Evolutionary conservation across 1,140 invertebrate genomes (phyloP).

Genomic region (Vollenhovia emeryi): DNA sequence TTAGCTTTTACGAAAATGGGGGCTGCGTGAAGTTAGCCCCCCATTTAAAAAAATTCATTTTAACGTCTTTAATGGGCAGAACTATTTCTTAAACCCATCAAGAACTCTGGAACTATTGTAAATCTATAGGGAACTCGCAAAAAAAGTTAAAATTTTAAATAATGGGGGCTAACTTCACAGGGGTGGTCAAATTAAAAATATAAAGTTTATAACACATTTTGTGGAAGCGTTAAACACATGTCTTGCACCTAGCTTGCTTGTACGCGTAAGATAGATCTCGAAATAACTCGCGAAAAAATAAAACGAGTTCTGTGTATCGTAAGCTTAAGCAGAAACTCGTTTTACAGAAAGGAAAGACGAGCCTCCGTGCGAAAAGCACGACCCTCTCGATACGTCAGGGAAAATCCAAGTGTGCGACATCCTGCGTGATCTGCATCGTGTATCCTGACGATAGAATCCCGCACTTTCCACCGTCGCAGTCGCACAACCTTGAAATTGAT

Average conservation of each 20-base stretch:
- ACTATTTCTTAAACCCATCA: no score
- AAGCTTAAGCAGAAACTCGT: slow-evolving; percentile 16
- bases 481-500: not conserved
- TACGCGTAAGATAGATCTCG: not conserved
- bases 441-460: slow-evolving; percentile 2
- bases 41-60: no score
- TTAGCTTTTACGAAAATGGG: no score
- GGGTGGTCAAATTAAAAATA: no score
- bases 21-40: no score
- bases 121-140: no score
- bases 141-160: no score
- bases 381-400: slow-evolving; percentile 56
- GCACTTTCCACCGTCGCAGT: not conserved
- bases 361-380: slow-evolving; percentile 40
- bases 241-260: not conserved
- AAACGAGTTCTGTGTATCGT: not conserved
- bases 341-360: not conserved
- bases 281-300: not conserved
- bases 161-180: no score
- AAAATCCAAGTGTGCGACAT: slow-evolving; percentile 60
- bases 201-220: no score
- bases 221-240: not conserved
- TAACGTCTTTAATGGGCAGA: no score
- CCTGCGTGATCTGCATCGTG: slow-evolving; percentile 64
- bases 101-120: no score